A percentile compares a stretch with the other conserved stretches of the same genome.
These are phyloP conservation scores for Epinotia nisella DNA, from an alignment of 2,888 invertebrate species.

Conservation along the genomic window DNA sequence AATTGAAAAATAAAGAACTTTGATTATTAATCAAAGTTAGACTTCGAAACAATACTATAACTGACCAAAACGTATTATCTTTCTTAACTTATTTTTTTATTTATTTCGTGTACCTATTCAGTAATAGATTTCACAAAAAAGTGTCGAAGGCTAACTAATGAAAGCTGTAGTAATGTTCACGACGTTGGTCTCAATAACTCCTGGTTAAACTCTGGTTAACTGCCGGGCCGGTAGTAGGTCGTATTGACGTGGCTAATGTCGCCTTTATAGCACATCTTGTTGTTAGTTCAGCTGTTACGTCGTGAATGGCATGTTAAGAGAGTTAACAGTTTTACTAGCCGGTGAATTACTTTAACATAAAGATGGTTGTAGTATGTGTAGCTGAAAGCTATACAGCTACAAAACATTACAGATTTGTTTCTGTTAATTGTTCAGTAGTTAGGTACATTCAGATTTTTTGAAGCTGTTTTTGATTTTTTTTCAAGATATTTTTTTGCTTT, in stretches of 20 bases:
- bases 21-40: no score
- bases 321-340: constrained; percentile 50
- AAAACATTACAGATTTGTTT: no score
- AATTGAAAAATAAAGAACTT: no score
- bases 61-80: no score
- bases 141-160: neutral
- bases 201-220: constrained; percentile 25
- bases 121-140: neutral
- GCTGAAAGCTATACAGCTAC: neutral
- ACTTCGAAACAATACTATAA: no score
- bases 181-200: constrained; percentile 5
- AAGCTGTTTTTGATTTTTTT: no score
- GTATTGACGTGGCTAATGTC: constrained; percentile 18
- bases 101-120: neutral
- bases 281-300: constrained; percentile 27
- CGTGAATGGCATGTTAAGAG: constrained; percentile 22
- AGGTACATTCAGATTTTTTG: no score
- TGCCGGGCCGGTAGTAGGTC: constrained; percentile 7
- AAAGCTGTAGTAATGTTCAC: constrained; percentile 9
- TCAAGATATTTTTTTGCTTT: no score
- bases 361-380: neutral
- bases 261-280: constrained; percentile 26
- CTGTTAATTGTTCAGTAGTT: no score
- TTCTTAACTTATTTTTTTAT: no score
- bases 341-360: neutral